Conservation (phyloP, 2,888 invertebrate species). For the Sphaerophoria rueppellii region DNA sequence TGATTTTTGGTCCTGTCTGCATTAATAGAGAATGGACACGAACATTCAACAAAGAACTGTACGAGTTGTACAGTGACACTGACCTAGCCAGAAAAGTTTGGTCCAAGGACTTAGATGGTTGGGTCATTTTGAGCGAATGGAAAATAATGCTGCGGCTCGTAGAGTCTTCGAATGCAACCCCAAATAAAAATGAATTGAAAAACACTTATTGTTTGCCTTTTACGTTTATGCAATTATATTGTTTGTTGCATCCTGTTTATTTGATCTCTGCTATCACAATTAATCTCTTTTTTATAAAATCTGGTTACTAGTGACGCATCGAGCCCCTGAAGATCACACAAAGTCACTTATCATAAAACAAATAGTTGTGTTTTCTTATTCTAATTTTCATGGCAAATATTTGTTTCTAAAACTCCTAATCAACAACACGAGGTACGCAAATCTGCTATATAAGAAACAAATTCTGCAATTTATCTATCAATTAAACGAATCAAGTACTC, state of each 20-base stretch:
- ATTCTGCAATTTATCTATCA: constrained; percentile 26
- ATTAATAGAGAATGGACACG: too few relatives aligned
- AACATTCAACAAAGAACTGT: too few relatives aligned
- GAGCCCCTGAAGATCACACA: constrained; percentile 7
- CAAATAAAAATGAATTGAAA: too few relatives aligned
- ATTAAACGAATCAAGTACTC: constrained; percentile 47
- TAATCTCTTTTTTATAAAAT: constrained; percentile 8
- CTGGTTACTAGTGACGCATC: constrained; percentile 55
- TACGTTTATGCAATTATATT: not conserved
- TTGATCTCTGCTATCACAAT: not conserved
- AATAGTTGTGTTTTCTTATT: constrained; percentile 57
- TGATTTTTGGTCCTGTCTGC: too few relatives aligned
- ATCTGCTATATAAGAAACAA: constrained; percentile 54
- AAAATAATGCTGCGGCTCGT: too few relatives aligned
- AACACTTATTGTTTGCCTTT: too few relatives aligned
- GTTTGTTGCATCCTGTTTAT: constrained; percentile 12
- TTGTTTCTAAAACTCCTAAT: constrained; percentile 31
- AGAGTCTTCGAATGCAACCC: too few relatives aligned
- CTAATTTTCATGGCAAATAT: constrained; percentile 65
- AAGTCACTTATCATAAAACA: constrained; percentile 44
- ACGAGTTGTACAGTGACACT: too few relatives aligned
- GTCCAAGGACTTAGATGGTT: too few relatives aligned
- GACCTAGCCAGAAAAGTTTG: too few relatives aligned
- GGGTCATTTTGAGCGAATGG: too few relatives aligned
- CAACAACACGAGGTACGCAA: constrained; percentile 5